Conservation (phyloP, 2,797 vertebrate species). For the Synaphobranchus kaupii region DNA sequence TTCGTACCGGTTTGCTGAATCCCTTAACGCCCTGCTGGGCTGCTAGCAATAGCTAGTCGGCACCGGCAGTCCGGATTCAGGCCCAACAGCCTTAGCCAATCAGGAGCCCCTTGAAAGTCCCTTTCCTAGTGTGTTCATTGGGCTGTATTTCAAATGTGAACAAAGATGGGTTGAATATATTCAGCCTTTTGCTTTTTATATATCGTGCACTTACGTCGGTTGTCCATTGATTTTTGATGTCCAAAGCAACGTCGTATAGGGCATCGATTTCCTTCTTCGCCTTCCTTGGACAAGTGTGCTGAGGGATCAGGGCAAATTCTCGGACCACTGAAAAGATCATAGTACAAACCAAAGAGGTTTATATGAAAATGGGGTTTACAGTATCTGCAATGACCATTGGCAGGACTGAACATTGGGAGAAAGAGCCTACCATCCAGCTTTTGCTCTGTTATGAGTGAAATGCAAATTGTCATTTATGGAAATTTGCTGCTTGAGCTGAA, state of each 20-base stretch:
- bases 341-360: neutral
- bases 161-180: neutral
- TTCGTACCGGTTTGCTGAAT: no score
- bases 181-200: neutral
- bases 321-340: slow-evolving; percentile 58
- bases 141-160: neutral
- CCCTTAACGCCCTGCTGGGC: neutral
- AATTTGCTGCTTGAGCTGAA: no score
- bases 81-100: neutral
- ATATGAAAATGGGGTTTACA: neutral
- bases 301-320: slow-evolving; percentile 81
- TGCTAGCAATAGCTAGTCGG: neutral
- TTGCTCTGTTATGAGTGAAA: no score
- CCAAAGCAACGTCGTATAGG: slow-evolving; percentile 80
- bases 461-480: no score
- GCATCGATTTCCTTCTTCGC: slow-evolving; percentile 79
- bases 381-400: neutral
- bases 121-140: neutral
- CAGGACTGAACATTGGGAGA: neutral
- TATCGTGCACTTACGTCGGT: slow-evolving; percentile 73
- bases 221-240: slow-evolving; percentile 76
- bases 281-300: slow-evolving; percentile 81
- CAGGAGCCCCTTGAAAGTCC: neutral
- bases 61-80: neutral
- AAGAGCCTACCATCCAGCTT: no score